Percentiles rank a stretch among this genome's conserved stretches.
Evolutionary conservation across 1,140 invertebrate genomes (phyloP).

Genomic region (Drosophila lini): DNA sequence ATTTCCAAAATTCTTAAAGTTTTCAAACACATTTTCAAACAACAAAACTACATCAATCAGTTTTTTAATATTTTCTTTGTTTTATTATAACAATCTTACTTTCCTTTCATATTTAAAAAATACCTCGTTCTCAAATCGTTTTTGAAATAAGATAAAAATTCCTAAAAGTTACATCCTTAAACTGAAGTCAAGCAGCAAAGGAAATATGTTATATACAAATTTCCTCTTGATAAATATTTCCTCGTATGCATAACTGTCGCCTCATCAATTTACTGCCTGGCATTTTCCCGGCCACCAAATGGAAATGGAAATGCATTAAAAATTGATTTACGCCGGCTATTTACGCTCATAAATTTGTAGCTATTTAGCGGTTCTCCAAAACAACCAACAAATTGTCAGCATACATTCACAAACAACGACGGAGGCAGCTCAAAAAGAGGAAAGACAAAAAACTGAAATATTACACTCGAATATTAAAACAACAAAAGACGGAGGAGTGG

Average conservation of each 20-base stretch:
- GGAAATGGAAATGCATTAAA: constrained; percentile 80
- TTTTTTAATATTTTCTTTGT: no score
- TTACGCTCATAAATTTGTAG: constrained; percentile 81
- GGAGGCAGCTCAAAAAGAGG: constrained; percentile 25
- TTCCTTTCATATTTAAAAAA: no score
- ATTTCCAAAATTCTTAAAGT: background rate
- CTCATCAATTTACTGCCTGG: constrained; percentile 71
- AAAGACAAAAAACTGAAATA: constrained; percentile 69
- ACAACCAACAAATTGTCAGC: constrained; percentile 77
- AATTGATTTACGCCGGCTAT: constrained; percentile 74
- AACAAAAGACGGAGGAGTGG: constrained; percentile 31
- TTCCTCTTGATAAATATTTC: constrained; percentile 44
- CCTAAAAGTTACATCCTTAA: background rate
- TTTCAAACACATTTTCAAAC: background rate
- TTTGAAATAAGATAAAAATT: background rate
- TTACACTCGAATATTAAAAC: constrained; percentile 76
- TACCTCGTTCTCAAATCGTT: background rate
- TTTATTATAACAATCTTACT: no score
- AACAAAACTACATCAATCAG: no score
- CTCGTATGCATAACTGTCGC: constrained; percentile 21
- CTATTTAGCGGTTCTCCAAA: constrained; percentile 76
- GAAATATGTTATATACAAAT: constrained; percentile 6
- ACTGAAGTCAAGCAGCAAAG: background rate
- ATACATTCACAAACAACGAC: constrained; percentile 48
- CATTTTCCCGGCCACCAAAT: constrained; percentile 51